phyloP scores from a whole-genome alignment of 2,888 invertebrate genomes.

The Macrophya annulata region DNA sequence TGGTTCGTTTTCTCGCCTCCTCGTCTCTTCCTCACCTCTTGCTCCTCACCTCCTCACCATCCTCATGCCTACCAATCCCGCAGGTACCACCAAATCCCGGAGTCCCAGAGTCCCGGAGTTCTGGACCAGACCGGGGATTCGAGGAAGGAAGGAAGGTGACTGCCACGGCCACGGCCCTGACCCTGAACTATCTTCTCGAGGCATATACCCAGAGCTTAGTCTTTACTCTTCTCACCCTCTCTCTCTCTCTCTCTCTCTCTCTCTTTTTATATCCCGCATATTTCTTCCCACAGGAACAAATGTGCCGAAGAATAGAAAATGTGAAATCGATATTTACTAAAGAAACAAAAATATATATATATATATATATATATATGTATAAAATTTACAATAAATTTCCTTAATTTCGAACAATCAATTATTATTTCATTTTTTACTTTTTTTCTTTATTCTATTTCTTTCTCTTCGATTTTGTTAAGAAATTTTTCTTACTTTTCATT shows the following conservation, averaged over 20 bases:
- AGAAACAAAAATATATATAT: too few species aligned
- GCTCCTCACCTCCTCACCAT: constrained; percentile 51
- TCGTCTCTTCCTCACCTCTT: constrained; percentile 48
- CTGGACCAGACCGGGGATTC: constrained; percentile 25
- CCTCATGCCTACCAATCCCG: constrained; percentile 48
- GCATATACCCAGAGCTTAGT: not conserved
- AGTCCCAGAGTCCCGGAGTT: constrained; percentile 72
- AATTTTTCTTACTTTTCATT: too few species aligned
- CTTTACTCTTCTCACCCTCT: not conserved
- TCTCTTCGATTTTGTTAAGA: too few species aligned
- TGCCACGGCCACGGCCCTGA: constrained; percentile 47
- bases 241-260: not conserved
- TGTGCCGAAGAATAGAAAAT: not conserved
- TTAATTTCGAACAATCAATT: not conserved
- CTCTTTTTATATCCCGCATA: not conserved
- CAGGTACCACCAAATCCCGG: constrained; percentile 57
- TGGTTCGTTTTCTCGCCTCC: constrained; percentile 66
- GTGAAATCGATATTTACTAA: not conserved
- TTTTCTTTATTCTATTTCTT: too few species aligned
- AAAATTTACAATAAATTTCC: not conserved
- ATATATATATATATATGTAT: too few species aligned
- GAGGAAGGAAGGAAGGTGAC: constrained; percentile 33
- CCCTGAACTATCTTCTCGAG: constrained; percentile 39
- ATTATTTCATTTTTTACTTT: too few species aligned
- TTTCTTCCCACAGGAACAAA: not conserved